A percentile compares a stretch with the other conserved stretches of the same genome.
phyloP scores from a whole-genome alignment of 2,797 vertebrate genomes.

The Apodemus agrarius region DNA sequence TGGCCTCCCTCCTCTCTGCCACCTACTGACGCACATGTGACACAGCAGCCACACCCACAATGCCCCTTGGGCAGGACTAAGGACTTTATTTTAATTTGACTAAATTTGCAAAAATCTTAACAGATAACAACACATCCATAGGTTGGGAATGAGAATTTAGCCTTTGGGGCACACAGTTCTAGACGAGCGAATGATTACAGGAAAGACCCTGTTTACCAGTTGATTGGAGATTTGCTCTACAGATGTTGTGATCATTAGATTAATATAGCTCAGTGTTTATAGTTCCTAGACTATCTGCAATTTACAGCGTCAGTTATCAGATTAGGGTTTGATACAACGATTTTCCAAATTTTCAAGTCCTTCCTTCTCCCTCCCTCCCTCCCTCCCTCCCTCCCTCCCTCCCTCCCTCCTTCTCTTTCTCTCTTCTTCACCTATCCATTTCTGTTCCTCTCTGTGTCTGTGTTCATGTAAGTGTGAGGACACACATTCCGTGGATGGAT shows the following conservation, averaged over 20 bases:
- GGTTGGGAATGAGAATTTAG: neutral
- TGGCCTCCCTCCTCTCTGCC: neutral
- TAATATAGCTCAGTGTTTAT: neutral
- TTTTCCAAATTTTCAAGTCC: neutral
- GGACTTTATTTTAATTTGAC: slow-evolving; percentile 18
- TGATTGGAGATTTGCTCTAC: neutral
- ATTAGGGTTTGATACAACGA: neutral
- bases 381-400: neutral
- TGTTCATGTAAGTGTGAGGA: neutral
- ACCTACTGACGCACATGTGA: neutral
- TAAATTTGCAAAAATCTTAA: neutral
- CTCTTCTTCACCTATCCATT: neutral
- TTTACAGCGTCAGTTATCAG: neutral
- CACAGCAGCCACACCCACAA: neutral
- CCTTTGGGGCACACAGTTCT: neutral
- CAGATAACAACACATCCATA: neutral
- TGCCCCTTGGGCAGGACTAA: neutral
- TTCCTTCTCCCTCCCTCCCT: neutral
- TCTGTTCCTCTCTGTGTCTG: neutral
- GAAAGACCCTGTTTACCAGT: neutral
- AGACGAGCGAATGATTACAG: neutral
- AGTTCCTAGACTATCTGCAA: neutral
- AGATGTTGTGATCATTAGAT: neutral
- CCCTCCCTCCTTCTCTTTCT: neutral
- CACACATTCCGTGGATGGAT: neutral